These are phyloP conservation scores for Cremastobaeus sp. DNA, from an alignment of 2,888 invertebrate species.

Conservation along the genomic window DNA sequence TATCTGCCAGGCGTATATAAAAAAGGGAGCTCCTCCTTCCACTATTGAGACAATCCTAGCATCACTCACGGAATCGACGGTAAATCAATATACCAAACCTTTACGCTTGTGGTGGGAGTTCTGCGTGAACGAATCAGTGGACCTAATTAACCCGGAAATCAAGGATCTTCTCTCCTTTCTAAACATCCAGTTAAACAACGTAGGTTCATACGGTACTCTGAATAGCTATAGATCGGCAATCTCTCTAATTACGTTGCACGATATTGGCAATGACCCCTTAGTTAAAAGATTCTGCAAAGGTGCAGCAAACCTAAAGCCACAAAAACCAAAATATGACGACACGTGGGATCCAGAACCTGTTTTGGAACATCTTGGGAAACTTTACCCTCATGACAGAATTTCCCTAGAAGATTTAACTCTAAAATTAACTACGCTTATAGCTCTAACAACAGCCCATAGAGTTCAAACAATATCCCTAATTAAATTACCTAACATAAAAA, in stretches of 20 bases:
- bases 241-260: not conserved
- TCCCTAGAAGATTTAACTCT: not conserved
- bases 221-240: conserved; percentile 3
- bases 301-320: not conserved
- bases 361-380: not conserved
- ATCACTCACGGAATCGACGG: not conserved
- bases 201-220: not conserved
- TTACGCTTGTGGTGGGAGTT: not conserved
- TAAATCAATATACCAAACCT: not conserved
- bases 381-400: not conserved
- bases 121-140: not conserved
- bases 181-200: not conserved
- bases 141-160: not conserved
- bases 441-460: not conserved
- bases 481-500: not conserved
- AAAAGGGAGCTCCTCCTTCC: not conserved
- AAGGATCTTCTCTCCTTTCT: no score
- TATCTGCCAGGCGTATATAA: not conserved
- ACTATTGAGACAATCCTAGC: not conserved
- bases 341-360: conserved; percentile 8
- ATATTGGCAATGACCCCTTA: conserved; percentile 3
- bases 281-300: conserved; percentile 22
- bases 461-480: not conserved
- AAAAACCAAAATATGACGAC: conserved; percentile 8
- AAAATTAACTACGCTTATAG: not conserved